Evolutionary conservation across 2,797 vertebrate species (phyloP), one percentile per base, ranked within the genome.

Genomic region (Acipenser transmontanus): DNA sequence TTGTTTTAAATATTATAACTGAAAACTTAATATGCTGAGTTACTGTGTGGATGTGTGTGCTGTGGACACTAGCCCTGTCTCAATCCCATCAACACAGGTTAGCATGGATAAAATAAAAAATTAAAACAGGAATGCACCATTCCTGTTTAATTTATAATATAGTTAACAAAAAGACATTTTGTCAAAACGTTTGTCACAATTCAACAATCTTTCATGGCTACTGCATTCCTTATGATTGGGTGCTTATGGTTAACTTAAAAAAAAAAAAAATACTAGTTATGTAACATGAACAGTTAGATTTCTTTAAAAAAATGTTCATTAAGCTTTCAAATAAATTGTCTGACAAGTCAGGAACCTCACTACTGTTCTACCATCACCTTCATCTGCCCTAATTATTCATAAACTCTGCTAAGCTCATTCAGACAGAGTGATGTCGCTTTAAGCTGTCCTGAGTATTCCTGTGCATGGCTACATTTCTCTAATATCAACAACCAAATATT

Each of bases 61-160:
- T 17, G 17, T 17, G 17, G 17, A 17, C 17, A 54, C 50, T 7
- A 47, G 20, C 59, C 8, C 50, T 49, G 49, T n/a, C 48, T 17
- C 47, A 63, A 68, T 63, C 61, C 67, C 67, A 68, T 17, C 47
- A 56, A 49, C 47, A 49, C 17, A 47, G 6, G 12, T 11, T 9
- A n/a, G 61, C 47, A 62, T 6, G 61, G 51, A 62, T 49, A 63
- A 56, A 14, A 52, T 63, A 61, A 68, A 47, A 13, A 63, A 48
- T 54, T 68, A 47, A 61, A 61, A 63, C 49, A 51, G 61, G 14
- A 17, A 17, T 17, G 14, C 14, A 17, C 14, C 14, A 17, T 17
- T 17, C 14, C 14, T 17, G 14, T 17, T 17, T 17, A 17, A 17
- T 17, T 17, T 17, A 17, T 17, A 17, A 17, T 1, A 17, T 34